Evolutionary conservation across 2,797 vertebrate species (phyloP), one percentile per base, ranked within the genome.

Genomic region (Rhabdomys pumilio): DNA sequence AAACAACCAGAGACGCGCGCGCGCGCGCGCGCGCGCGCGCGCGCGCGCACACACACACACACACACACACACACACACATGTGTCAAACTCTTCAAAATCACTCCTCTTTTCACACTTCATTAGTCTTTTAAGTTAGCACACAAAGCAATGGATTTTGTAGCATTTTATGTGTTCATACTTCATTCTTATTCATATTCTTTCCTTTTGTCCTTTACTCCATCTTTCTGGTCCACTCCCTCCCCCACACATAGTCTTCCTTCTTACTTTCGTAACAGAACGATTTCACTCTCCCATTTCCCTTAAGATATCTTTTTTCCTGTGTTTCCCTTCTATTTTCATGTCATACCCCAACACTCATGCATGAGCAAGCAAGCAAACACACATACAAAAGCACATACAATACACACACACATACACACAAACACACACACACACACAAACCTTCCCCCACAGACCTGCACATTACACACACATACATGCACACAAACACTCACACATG

Each of bases 81-180:
- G 75, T 34, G 38, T 72, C 38, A 89, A 91, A 94, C 75, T 29
- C 31, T 87, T 83, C 82, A 87, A 95, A 93, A 47, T 0, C 14
- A 1, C 57, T 47, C 29, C 38, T 44, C 53, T 59, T 34, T 9
- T 76, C 38, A 57, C 31, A 44, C 17, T 20, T 59, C 59, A 20
- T 29, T 19, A 29, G n/a, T 87, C 15, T 59, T 76, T 61, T 44
- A 61, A 75, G 53, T 61, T 34, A 76, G 55, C 55, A 89, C 59
- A 59, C 38, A 76, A 59, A 88, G 38, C 14, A 34, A 44, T 59
- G 26, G 38, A 11, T 47, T 88, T 76, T 22, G 19, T 89, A 12
- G 17, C 6, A 61, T 22, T 44, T 89, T 41, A 31, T 44, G 26
- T 44, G 26, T 47, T 61, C 6, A 31, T 22, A 61, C 38, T 76